Conservation (phyloP, 2,113 vertebrate species). For the mouse (Mus musculus) region DNA sequence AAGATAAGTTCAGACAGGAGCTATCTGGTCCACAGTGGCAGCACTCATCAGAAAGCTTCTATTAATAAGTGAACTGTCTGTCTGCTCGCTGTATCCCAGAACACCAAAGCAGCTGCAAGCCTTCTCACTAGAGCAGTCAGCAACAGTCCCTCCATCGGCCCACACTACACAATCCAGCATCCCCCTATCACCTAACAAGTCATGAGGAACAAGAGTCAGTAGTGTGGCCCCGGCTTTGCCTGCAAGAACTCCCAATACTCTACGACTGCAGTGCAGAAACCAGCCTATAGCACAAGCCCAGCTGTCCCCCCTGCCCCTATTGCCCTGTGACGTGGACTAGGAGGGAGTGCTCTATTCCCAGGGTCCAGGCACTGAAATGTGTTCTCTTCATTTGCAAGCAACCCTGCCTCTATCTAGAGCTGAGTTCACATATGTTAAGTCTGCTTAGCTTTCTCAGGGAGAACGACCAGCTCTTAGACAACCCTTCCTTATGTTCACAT, state of each 20-base stretch:
- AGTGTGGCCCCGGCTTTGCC: neutral
- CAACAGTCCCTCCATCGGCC: neutral
- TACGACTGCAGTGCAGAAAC: neutral
- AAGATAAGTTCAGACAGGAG: neutral
- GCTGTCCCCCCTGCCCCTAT: neutral
- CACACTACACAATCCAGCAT: neutral
- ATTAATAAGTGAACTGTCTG: too few relatives aligned
- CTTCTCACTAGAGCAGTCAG: neutral
- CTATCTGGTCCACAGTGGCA: fast-evolving
- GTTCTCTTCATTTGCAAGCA: neutral
- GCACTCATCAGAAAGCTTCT: fast-evolving
- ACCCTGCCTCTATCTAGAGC: neutral
- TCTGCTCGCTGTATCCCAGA: too few relatives aligned
- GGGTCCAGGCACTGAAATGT: too few relatives aligned
- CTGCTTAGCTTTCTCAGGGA: fast-evolving
- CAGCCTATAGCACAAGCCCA: neutral
- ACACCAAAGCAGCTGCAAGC: too few relatives aligned
- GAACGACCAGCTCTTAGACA: too few relatives aligned
- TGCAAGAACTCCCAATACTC: neutral
- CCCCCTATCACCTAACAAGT: neutral
- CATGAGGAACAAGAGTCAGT: fast-evolving
- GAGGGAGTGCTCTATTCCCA: neutral
- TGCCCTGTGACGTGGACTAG: neutral
- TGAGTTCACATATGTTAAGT: too few relatives aligned
- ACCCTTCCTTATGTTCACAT: too few relatives aligned